Percentiles rank a stretch among this genome's conserved stretches.
These are phyloP conservation scores for Ruditapes philippinarum DNA, from an alignment of 1,140 invertebrate species.

Conservation along the genomic window DNA sequence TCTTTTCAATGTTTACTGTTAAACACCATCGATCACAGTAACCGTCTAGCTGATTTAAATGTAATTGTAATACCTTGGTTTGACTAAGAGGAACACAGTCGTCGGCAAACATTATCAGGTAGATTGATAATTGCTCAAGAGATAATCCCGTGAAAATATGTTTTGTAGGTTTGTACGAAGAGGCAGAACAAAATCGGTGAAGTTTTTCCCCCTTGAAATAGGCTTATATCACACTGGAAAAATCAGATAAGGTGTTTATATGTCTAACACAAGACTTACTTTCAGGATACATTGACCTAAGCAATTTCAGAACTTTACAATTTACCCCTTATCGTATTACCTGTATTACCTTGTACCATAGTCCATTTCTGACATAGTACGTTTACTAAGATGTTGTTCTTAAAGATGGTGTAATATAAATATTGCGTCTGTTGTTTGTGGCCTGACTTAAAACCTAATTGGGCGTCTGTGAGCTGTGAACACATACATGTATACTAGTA, in stretches of 20 bases:
- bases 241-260: neutral
- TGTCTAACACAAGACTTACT: constrained; percentile 39
- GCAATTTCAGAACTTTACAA: neutral
- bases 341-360: constrained; percentile 38
- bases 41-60: too few relatives aligned
- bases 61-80: too few relatives aligned
- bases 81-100: constrained; percentile 12
- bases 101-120: neutral
- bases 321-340: neutral
- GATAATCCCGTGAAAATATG: neutral
- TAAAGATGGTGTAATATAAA: constrained; percentile 47
- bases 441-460: constrained; percentile 43
- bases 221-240: too few relatives aligned
- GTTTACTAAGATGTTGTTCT: constrained; percentile 55
- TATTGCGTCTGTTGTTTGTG: constrained; percentile 50
- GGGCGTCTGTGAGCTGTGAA: neutral
- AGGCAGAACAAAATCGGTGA: constrained; percentile 21
- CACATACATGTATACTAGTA: too few relatives aligned
- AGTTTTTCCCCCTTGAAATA: neutral
- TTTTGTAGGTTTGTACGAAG: neutral
- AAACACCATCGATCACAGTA: constrained; percentile 43
- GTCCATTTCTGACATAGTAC: neutral
- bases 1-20: constrained; percentile 16
- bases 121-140: neutral
- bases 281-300: constrained; percentile 31